Evolutionary conservation across 2,797 vertebrate genomes (phyloP).

Genomic region (Oreonectes daqikongensis): DNA sequence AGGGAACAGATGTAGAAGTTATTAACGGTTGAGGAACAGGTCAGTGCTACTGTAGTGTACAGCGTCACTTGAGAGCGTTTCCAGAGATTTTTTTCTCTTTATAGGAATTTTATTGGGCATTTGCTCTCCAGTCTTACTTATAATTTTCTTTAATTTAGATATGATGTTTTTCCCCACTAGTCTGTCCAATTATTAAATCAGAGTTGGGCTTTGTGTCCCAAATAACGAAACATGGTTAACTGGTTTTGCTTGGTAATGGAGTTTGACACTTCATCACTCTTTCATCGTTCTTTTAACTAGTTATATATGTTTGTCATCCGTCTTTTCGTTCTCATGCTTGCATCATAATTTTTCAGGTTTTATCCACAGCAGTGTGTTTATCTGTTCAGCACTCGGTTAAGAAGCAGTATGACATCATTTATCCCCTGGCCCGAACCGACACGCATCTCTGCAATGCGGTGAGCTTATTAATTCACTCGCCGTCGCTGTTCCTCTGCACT

Average conservation of each 20-base stretch:
- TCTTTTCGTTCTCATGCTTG: constrained; percentile 58
- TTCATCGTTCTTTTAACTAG: neutral
- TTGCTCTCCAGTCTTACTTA: too few species aligned
- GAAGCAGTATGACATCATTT: neutral
- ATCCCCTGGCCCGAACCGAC: neutral
- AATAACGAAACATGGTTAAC: too few species aligned
- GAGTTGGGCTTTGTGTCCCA: too few species aligned
- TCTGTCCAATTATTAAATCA: too few species aligned
- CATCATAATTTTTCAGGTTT: constrained; percentile 53
- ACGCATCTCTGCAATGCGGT: constrained; percentile 29
- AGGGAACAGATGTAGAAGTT: constrained; percentile 67
- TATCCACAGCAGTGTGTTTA: neutral
- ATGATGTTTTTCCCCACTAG: too few species aligned
- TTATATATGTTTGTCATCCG: constrained; percentile 44
- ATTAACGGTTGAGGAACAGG: constrained; percentile 72
- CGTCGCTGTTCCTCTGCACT: constrained; percentile 37
- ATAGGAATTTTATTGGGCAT: too few species aligned
- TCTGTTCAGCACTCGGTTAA: neutral
- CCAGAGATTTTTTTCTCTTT: too few species aligned
- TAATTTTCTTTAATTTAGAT: too few species aligned
- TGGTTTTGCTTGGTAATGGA: too few species aligned
- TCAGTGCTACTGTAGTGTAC: constrained; percentile 65
- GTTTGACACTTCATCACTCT: too few species aligned
- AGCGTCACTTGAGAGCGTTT: constrained; percentile 38
- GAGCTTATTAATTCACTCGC: constrained; percentile 1